Base-by-base conservation (phyloP, 1,140 invertebrate species). In the Cataglyphis hispanica region DNA sequence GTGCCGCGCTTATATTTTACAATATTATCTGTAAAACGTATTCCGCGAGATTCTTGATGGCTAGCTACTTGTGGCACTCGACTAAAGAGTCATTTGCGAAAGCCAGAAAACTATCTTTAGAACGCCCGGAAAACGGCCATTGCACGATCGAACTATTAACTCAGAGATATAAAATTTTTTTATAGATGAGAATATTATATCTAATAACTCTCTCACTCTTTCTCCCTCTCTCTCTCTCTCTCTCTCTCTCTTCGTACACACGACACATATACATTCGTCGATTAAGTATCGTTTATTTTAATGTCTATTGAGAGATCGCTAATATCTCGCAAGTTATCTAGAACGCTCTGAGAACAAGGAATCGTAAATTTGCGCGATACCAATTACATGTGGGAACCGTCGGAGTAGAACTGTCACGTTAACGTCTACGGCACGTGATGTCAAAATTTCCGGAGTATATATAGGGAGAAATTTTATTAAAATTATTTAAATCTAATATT, bases 401-500 rank as follows among this genome's bases (percentile, higher is more conserved):
- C 72, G 77, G 25, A 22, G 40, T 1, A 22, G n/a, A 53, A 63
- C 7, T 27, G 70, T 60, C 70, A 4, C 46, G 74, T 34, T 22
- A 40, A 37, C 22, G 40, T 66, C n/a, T 11, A 37, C 63, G 13
- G 27, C 43, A 11, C 43, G 43, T 19, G 40, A 50, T 10, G 22
- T 53, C 27, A 27, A n/a, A n/a, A 69, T 69, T 69, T 40, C 27
- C 76, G 10, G 2, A 37, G 67, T 13, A 16, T 46, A 46, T 16
- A 13, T 19, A 27, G 27, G 34, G 4, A 50, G 58, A 86, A 89
- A 88, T 76, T 84, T 86, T 64, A 77, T 74, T 72, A 60, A 64
- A 66, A 37, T 86, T 77, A 88, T 64, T 75, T 56, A 84, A 76
- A 72, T 89, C 77, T 40, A 88, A 70, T 86, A 60, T 46, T 72